Percentiles rank a stretch among this genome's conserved stretches.
phyloP scores from a whole-genome alignment of 2,797 vertebrate genomes.

The Trichosurus vulpecula region DNA sequence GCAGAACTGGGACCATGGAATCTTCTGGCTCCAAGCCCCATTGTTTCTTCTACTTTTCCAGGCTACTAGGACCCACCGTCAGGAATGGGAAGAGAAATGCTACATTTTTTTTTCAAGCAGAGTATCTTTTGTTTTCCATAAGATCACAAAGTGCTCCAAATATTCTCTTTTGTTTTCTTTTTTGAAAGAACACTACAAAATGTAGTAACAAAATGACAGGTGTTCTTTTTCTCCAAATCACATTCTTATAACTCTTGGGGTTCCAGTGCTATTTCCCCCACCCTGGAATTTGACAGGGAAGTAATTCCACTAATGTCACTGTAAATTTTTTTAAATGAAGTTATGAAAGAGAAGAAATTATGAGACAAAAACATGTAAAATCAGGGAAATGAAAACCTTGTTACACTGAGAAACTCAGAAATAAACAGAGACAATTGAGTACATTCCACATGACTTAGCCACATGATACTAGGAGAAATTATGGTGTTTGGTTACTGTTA shows the following conservation, averaged over 20 bases:
- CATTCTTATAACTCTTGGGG: constrained; percentile 24
- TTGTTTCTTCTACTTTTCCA: neutral
- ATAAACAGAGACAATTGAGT: constrained; percentile 12
- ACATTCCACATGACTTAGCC: neutral
- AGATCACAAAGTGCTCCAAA: constrained; percentile 49
- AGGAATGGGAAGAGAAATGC: constrained; percentile 54
- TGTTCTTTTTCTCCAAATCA: constrained; percentile 47
- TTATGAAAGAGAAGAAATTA: constrained; percentile 29
- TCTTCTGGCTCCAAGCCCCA: neutral
- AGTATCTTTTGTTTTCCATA: constrained; percentile 61
- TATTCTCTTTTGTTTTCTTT: constrained; percentile 48
- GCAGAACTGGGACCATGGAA: neutral
- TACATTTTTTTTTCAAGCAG: constrained; percentile 64
- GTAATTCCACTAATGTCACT: neutral
- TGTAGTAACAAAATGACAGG: constrained; percentile 35
- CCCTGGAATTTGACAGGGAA: constrained; percentile 27
- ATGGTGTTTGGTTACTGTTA: constrained; percentile 18
- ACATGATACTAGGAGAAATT: neutral
- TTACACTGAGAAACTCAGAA: constrained; percentile 40
- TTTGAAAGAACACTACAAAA: constrained; percentile 61
- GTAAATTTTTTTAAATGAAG: neutral
- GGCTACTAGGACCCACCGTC: neutral
- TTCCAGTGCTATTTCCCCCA: constrained; percentile 58
- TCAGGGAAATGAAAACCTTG: constrained; percentile 46
- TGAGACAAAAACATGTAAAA: constrained; percentile 20